phyloP scores from a whole-genome alignment of 2,113 vertebrate genomes.

The Calypte anna region DNA sequence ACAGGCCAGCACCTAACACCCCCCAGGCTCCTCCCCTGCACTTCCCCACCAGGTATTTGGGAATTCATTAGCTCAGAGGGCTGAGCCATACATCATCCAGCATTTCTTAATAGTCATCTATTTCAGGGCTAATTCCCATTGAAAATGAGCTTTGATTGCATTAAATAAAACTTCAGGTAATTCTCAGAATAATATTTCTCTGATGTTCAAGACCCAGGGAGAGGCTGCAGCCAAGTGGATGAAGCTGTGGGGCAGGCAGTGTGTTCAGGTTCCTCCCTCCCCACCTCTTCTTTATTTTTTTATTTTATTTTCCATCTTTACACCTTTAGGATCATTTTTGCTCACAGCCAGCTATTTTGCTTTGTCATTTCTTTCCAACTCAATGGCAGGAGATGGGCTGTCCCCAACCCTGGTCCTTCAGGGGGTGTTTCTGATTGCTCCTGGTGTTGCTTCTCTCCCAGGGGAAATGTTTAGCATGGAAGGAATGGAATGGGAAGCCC shows the following conservation, averaged over 20 bases:
- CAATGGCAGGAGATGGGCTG: conserved; percentile 69
- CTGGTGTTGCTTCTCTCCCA: conserved; percentile 65
- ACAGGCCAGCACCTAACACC: background rate
- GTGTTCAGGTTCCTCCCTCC: background rate
- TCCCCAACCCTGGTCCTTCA: conserved; percentile 69
- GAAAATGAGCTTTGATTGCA: background rate
- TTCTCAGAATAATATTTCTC: background rate
- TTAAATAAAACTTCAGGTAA: conserved; percentile 32
- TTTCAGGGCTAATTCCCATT: background rate
- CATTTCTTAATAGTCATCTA: background rate
- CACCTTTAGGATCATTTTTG: conserved; percentile 35
- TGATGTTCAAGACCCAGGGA: background rate
- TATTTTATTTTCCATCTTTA: background rate
- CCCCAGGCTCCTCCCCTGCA: background rate
- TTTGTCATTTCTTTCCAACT: conserved; percentile 72
- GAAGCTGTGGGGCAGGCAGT: background rate
- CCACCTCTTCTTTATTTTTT: too few relatives aligned
- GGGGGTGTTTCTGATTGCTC: conserved; percentile 55
- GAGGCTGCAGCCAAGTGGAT: background rate
- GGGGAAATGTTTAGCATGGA: background rate
- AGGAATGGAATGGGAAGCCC: background rate
- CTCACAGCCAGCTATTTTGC: background rate
- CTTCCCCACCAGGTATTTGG: background rate
- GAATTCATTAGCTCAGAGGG: background rate
- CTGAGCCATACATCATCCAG: background rate